Percentiles rank a stretch among this genome's conserved stretches.
Conservation (phyloP, 2,113 vertebrate species). For the Paratilapia polleni region DNA sequence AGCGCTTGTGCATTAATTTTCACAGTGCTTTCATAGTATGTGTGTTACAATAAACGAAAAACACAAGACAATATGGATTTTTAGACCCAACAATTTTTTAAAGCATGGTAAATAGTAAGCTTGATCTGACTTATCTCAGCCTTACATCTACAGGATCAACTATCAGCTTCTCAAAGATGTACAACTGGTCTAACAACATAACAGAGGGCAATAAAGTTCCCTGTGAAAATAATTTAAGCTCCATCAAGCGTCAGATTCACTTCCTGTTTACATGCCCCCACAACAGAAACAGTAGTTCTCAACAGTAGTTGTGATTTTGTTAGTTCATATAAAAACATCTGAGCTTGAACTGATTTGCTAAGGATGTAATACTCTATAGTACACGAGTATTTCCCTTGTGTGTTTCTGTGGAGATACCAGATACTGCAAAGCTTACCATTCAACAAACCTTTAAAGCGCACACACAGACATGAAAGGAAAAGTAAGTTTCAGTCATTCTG, state of each 20-base stretch:
- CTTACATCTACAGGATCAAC: background rate
- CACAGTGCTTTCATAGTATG: background rate
- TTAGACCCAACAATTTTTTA: background rate
- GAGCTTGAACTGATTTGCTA: background rate
- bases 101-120: background rate
- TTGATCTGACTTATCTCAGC: background rate
- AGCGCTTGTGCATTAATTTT: background rate
- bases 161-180: background rate
- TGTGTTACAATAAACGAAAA: background rate
- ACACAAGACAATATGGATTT: background rate
- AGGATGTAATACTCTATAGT: background rate
- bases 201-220: background rate
- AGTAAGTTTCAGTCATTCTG: background rate
- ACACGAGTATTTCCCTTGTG: background rate
- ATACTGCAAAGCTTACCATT: background rate
- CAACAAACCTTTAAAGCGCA: background rate
- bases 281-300: background rate
- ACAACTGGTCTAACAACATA: background rate
- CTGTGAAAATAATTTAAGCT: background rate
- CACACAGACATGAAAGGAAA: background rate
- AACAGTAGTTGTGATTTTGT: background rate
- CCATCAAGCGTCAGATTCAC: background rate
- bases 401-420: background rate
- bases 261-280: conserved; percentile 47
- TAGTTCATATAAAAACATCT: background rate